Conservation (phyloP, 1,140 invertebrate species). For the Eumeta japonica region DNA sequence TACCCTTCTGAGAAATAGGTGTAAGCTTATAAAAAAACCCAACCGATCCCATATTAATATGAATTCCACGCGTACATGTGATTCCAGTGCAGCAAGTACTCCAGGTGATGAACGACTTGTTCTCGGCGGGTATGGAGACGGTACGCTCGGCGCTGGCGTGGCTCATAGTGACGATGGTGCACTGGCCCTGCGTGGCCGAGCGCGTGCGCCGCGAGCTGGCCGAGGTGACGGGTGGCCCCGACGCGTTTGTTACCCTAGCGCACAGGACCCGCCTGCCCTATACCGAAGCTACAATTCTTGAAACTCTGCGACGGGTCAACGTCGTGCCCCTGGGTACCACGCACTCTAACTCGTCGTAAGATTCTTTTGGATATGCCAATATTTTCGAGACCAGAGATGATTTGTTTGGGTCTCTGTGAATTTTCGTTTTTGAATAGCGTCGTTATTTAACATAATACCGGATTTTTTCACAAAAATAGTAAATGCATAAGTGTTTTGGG, state of each 20-base stretch:
- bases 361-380: too few relatives aligned
- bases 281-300: slow-evolving; percentile 79
- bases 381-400: too few relatives aligned
- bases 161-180: slow-evolving; percentile 77
- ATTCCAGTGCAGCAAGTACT: slow-evolving; percentile 75
- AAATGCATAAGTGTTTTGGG: too few relatives aligned
- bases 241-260: slow-evolving; percentile 68
- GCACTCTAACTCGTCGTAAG: slow-evolving; percentile 75
- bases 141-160: slow-evolving; percentile 81
- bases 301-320: slow-evolving; percentile 73
- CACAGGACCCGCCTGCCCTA: slow-evolving; percentile 74
- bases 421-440: too few relatives aligned
- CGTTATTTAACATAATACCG: too few relatives aligned
- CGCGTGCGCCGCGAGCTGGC: slow-evolving; percentile 81
- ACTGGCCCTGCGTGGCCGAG: slow-evolving; percentile 72
- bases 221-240: slow-evolving; percentile 69
- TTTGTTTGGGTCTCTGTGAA: too few relatives aligned
- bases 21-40: too few relatives aligned
- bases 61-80: not conserved
- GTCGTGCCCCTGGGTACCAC: slow-evolving; percentile 80
- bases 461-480: too few relatives aligned
- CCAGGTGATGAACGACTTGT: slow-evolving; percentile 84
- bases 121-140: slow-evolving; percentile 87
- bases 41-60: not conserved
- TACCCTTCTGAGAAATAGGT: too few relatives aligned